Percentiles rank a stretch among this genome's conserved stretches.
These are phyloP conservation scores for Pteromalus puparum DNA, from an alignment of 1,140 invertebrate genomes.

Conservation along the genomic window DNA sequence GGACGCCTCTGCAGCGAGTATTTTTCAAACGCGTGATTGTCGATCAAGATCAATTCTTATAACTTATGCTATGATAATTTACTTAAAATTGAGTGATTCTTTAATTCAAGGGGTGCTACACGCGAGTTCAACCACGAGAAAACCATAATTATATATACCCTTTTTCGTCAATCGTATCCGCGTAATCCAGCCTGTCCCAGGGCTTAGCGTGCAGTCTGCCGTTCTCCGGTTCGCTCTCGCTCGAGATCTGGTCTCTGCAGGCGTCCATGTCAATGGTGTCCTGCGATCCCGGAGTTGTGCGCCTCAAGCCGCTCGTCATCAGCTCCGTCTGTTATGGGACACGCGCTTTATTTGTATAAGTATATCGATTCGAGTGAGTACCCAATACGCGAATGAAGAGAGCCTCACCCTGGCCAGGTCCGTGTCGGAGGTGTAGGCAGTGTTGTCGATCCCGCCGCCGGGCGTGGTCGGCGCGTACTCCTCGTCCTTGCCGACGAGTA, in stretches of 20 bases:
- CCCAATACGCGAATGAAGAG: too few species aligned
- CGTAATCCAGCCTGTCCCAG: slow-evolving; percentile 19
- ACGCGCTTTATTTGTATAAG: too few species aligned
- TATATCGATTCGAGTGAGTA: too few species aligned
- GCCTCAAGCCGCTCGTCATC: slow-evolving; percentile 65
- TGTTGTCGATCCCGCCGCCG: slow-evolving; percentile 64
- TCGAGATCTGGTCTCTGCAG: slow-evolving; percentile 10
- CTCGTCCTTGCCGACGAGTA: slow-evolving; percentile 64
- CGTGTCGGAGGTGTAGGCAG: slow-evolving; percentile 68
- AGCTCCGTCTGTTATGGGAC: too few species aligned
- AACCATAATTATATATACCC: background rate
- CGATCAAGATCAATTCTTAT: too few species aligned
- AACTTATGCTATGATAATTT: too few species aligned
- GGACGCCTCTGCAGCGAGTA: background rate
- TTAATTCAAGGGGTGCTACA: too few species aligned
- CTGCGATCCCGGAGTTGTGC: slow-evolving; percentile 62
- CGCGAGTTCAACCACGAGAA: too few species aligned
- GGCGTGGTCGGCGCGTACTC: slow-evolving; percentile 59
- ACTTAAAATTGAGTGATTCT: too few species aligned
- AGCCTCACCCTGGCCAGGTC: slow-evolving; percentile 64
- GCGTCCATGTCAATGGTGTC: slow-evolving; percentile 53
- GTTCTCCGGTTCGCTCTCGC: slow-evolving; percentile 23
- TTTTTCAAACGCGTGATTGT: too few species aligned
- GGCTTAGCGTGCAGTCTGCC: background rate
- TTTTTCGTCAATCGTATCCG: background rate